Percentiles rank a stretch among this genome's conserved stretches.
These are phyloP conservation scores for Passer domesticus DNA, from an alignment of 2,113 vertebrate species.

Conservation along the genomic window DNA sequence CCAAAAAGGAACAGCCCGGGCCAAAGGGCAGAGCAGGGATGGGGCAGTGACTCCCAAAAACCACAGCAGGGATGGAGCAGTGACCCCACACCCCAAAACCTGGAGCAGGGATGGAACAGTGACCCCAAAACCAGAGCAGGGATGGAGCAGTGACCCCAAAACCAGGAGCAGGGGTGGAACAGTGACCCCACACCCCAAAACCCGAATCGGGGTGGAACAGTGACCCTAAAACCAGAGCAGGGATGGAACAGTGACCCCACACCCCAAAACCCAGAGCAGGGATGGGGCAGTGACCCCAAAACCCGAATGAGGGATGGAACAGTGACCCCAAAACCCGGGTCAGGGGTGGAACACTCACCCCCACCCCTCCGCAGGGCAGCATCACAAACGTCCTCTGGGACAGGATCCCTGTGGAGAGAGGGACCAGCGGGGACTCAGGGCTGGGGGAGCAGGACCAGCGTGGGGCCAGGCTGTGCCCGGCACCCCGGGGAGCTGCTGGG, in stretches of 20 bases:
- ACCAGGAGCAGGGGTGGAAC: accelerated
- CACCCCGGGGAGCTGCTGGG: neutral
- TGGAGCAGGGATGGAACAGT: neutral
- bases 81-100: too few relatives aligned
- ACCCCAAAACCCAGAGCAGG: constrained; percentile 68
- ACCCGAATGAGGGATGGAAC: neutral
- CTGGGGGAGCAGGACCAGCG: accelerated
- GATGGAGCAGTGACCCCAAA: constrained; percentile 48
- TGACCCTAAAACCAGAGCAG: neutral
- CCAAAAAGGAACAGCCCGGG: neutral
- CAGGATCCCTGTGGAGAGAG: constrained; percentile 79
- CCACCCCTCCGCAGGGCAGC: constrained; percentile 91
- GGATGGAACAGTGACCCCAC: neutral
- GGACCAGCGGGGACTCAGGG: neutral
- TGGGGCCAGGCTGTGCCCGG: neutral
- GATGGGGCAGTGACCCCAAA: neutral
- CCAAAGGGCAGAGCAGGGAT: neutral
- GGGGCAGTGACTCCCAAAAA: neutral
- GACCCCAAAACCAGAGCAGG: constrained; percentile 68
- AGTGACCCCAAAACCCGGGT: constrained; percentile 67
- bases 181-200: neutral
- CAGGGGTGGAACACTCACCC: constrained; percentile 78
- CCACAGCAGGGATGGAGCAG: accelerated
- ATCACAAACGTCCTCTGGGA: constrained; percentile 86
- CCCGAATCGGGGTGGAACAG: neutral